phyloP scores from a whole-genome alignment of 2,113 vertebrate genomes.

The Apeltes quadracus region DNA sequence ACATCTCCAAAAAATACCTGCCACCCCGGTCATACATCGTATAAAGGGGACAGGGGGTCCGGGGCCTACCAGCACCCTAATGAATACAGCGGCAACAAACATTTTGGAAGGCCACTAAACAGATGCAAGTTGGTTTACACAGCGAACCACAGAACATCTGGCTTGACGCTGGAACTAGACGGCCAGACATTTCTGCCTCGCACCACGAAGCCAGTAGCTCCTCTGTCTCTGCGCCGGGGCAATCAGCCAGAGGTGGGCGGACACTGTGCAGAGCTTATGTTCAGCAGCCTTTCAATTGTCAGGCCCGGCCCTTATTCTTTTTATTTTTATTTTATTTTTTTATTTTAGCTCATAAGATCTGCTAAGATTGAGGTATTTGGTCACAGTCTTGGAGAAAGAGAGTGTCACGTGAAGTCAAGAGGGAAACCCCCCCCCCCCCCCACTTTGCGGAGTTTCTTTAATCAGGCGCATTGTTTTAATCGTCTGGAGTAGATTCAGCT shows the following conservation, averaged over 20 bases:
- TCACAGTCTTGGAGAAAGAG: background rate
- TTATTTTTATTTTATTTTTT: no score
- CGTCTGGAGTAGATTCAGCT: background rate
- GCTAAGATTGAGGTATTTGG: background rate
- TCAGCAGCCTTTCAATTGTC: constrained; percentile 57
- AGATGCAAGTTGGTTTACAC: constrained; percentile 84
- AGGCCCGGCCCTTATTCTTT: constrained; percentile 30
- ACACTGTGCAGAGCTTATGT: constrained; percentile 55
- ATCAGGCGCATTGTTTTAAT: background rate
- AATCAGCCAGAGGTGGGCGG: constrained; percentile 61
- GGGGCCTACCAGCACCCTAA: constrained; percentile 73
- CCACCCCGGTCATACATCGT: constrained; percentile 11
- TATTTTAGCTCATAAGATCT: constrained; percentile 12
- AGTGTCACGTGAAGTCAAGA: background rate
- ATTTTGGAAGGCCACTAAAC: constrained; percentile 85
- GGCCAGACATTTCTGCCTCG: constrained; percentile 82
- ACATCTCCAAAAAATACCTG: constrained; percentile 24
- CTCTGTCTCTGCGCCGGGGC: constrained; percentile 70
- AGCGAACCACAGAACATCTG: constrained; percentile 86
- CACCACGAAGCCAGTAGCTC: constrained; percentile 78
- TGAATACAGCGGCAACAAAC: constrained; percentile 83
- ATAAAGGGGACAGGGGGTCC: constrained; percentile 40
- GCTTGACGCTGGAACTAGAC: constrained; percentile 78
- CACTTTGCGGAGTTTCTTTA: background rate
- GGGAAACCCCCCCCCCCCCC: background rate